Evolutionary conservation across 2,113 vertebrate genomes (phyloP).

Genomic region (Malurus elegans): DNA sequence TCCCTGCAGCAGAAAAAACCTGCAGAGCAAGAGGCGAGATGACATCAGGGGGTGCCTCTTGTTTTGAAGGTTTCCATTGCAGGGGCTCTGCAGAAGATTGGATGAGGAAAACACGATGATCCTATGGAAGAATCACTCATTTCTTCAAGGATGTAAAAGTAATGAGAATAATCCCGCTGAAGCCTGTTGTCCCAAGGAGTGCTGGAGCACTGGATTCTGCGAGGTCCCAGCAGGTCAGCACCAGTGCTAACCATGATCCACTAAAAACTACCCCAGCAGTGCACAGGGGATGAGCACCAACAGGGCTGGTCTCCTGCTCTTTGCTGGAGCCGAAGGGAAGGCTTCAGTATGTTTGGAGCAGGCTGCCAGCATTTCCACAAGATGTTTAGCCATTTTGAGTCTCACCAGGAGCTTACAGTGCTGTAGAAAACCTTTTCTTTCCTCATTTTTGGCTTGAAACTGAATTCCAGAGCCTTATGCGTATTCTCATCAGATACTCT

Average conservation of each 20-base stretch:
- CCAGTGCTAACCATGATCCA: too few species aligned
- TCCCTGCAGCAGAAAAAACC: neutral
- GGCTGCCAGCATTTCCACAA: neutral
- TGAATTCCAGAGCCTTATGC: neutral
- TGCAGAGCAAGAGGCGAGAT: neutral
- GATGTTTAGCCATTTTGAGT: neutral
- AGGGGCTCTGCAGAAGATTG: neutral
- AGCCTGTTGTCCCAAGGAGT: neutral
- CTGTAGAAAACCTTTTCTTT: neutral
- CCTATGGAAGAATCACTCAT: neutral
- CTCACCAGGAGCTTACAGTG: neutral
- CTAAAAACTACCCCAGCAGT: neutral
- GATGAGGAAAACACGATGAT: neutral
- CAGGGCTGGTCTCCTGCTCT: neutral
- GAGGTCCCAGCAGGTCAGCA: neutral
- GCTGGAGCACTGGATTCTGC: fast-evolving
- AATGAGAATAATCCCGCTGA: neutral
- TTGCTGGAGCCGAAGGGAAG: neutral
- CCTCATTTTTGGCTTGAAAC: neutral
- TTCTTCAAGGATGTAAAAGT: neutral
- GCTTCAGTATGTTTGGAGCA: neutral
- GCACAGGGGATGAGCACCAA: neutral
- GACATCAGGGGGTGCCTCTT: neutral
- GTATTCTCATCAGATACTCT: neutral
- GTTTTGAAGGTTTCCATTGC: neutral